Percentiles rank a stretch among this genome's conserved stretches.
Evolutionary conservation across 2,888 invertebrate species (phyloP).

Genomic region (Notodonta dromedarius): DNA sequence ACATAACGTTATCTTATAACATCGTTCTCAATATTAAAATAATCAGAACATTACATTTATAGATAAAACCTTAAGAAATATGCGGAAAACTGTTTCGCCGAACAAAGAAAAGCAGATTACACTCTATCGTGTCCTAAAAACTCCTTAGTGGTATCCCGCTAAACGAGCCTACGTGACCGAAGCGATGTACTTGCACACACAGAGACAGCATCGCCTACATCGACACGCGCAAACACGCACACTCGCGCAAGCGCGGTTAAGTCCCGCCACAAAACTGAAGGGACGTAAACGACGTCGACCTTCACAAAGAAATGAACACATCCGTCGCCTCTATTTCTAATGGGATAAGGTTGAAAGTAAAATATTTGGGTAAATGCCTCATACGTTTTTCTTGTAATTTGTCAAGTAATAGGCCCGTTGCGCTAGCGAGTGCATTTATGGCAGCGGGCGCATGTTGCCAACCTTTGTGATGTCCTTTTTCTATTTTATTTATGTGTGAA

Average conservation of each 20-base stretch:
- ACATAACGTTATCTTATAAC: neutral
- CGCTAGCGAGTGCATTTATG: slow-evolving; percentile 83
- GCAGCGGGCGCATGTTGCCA: slow-evolving; percentile 69
- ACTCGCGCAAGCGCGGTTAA: slow-evolving; percentile 65
- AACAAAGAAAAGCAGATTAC: slow-evolving; percentile 56
- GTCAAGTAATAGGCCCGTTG: slow-evolving; percentile 71
- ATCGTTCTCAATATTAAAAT: neutral
- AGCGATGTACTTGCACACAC: slow-evolving; percentile 71
- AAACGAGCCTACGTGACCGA: slow-evolving; percentile 81
- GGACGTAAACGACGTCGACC: slow-evolving; percentile 65
- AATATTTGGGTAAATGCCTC: slow-evolving; percentile 38
- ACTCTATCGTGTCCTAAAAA: slow-evolving; percentile 57
- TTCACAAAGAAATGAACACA: slow-evolving; percentile 77
- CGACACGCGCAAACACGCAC: slow-evolving; percentile 56
- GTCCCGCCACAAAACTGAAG: slow-evolving; percentile 40
- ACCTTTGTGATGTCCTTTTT: slow-evolving; percentile 65
- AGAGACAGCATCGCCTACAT: slow-evolving; percentile 36
- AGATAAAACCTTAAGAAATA: slow-evolving; percentile 10
- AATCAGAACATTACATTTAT: neutral
- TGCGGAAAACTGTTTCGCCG: slow-evolving; percentile 16
- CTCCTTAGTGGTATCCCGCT: slow-evolving; percentile 53
- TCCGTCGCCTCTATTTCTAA: slow-evolving; percentile 55
- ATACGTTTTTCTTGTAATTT: slow-evolving; percentile 36
- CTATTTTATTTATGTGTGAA: slow-evolving; percentile 60
- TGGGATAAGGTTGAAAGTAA: slow-evolving; percentile 42